phyloP scores from a whole-genome alignment of 1,140 invertebrate genomes.

The Halictus rubicundus region DNA sequence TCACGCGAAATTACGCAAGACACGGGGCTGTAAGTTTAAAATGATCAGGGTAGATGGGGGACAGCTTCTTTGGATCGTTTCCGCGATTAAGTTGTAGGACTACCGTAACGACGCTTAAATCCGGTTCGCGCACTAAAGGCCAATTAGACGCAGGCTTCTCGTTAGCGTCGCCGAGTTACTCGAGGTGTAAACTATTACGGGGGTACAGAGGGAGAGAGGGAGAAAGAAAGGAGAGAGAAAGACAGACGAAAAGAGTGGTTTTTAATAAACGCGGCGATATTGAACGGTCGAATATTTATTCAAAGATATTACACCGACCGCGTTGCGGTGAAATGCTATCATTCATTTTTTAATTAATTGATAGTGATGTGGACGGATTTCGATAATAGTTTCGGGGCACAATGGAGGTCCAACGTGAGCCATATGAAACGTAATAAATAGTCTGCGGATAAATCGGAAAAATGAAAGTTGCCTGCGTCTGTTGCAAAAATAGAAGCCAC shows the following conservation, averaged over 20 bases:
- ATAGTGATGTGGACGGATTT: conserved; percentile 5
- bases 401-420: too few relatives aligned
- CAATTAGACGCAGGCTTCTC: conserved; percentile 4
- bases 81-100: conserved; percentile 8
- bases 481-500: too few relatives aligned
- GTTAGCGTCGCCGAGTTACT: neutral
- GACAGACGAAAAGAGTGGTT: neutral
- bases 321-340: too few relatives aligned
- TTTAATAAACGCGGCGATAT: neutral
- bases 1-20: neutral
- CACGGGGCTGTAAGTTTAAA: neutral
- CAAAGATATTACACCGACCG: neutral
- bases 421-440: too few relatives aligned
- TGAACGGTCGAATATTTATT: conserved; percentile 17
- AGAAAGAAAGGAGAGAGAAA: too few relatives aligned
- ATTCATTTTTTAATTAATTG: too few relatives aligned
- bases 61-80: neutral
- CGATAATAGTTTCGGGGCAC: neutral
- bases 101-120: conserved; percentile 1
- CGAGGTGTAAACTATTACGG: conserved; percentile 1
- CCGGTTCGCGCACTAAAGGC: neutral
- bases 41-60: neutral
- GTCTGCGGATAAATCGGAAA: too few relatives aligned
- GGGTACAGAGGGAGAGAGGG: too few relatives aligned
- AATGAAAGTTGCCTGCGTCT: too few relatives aligned